These are phyloP conservation scores for Maccullochella peelii DNA, from an alignment of 2,113 vertebrate species.

Conservation along the genomic window DNA sequence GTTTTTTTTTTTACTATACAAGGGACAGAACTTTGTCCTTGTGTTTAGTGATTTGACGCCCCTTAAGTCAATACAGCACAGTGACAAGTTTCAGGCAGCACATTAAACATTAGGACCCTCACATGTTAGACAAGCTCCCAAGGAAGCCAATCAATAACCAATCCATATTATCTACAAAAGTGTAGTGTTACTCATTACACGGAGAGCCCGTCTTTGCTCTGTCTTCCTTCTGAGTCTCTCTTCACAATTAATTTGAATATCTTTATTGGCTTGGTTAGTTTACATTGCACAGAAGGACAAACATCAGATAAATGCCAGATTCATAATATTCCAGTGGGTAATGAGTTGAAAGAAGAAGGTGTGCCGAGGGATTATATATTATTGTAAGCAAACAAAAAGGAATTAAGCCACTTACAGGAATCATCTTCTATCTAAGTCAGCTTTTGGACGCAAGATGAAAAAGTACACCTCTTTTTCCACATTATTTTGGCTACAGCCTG, in stretches of 20 bases:
- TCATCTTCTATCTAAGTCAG: not conserved
- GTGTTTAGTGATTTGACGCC: not conserved
- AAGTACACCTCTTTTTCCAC: constrained; percentile 15
- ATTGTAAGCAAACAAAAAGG: constrained; percentile 38
- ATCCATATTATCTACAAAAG: constrained; percentile 51
- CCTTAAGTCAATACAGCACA: constrained; percentile 10
- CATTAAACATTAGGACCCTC: constrained; percentile 19
- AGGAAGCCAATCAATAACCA: constrained; percentile 52
- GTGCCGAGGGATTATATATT: constrained; percentile 31
- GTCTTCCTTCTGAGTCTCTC: not conserved
- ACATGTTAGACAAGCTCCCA: constrained; percentile 21
- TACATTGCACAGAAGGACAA: constrained; percentile 40
- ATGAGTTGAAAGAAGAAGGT: constrained; percentile 28
- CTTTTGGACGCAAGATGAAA: not conserved
- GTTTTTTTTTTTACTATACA: not conserved
- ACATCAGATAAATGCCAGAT: constrained; percentile 33
- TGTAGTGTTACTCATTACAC: constrained; percentile 32
- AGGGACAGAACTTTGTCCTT: not conserved
- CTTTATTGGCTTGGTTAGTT: constrained; percentile 37
- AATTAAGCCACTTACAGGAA: constrained; percentile 15
- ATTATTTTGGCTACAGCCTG: constrained; percentile 28
- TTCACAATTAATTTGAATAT: constrained; percentile 4
- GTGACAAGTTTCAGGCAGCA: constrained; percentile 33
- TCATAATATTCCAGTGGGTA: constrained; percentile 35
- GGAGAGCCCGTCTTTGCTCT: not conserved